A percentile compares a stretch with the other conserved stretches of the same genome.
Evolutionary conservation across 2,113 vertebrate species (phyloP).

Genomic region (Rhinolophus sinicus): DNA sequence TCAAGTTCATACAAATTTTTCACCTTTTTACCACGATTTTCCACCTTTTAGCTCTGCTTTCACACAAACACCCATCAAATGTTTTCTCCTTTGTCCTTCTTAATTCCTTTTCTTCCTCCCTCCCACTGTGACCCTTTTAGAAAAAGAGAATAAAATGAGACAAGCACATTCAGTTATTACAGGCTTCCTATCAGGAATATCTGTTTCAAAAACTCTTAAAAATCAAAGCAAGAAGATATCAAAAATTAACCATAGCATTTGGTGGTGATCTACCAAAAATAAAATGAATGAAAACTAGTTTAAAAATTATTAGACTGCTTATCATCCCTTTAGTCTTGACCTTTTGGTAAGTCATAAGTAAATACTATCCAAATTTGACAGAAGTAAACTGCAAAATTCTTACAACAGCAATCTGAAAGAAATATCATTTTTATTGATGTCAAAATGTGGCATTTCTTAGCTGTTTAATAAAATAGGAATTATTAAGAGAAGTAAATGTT

Average conservation of each 20-base stretch:
- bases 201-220: slow-evolving; percentile 14
- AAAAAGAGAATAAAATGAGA: neutral
- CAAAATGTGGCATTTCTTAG: slow-evolving; percentile 66
- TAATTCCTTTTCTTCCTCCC: neutral
- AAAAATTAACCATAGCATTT: neutral
- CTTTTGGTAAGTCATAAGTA: slow-evolving; percentile 72
- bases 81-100: neutral
- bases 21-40: neutral
- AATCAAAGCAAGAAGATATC: neutral
- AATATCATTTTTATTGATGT: slow-evolving; percentile 78
- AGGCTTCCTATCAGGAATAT: neutral
- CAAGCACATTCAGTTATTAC: neutral
- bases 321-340: slow-evolving; percentile 48
- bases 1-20: neutral
- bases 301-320: slow-evolving; percentile 55
- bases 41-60: neutral
- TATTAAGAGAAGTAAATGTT: slow-evolving; percentile 77
- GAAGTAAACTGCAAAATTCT: slow-evolving; percentile 74
- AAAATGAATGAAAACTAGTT: slow-evolving; percentile 19
- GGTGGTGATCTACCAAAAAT: neutral
- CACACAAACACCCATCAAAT: neutral
- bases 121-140: neutral
- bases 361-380: slow-evolving; percentile 72
- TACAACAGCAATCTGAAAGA: slow-evolving; percentile 63
- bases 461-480: slow-evolving; percentile 74